Evolutionary conservation across 1,140 invertebrate genomes (phyloP), one percentile per base, ranked within the genome.

Genomic region (Papilio polyxenes): DNA sequence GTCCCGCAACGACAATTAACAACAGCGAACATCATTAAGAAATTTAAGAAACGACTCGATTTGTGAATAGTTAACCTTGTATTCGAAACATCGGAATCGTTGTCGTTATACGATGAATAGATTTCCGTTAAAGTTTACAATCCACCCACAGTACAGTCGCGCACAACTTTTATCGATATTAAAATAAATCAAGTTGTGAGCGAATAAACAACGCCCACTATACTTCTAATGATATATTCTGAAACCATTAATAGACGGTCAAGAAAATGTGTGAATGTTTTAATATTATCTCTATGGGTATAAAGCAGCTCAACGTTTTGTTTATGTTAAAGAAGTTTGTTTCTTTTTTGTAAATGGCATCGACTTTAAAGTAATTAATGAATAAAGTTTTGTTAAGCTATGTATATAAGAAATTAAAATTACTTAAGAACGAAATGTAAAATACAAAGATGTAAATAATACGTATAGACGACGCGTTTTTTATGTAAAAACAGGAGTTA

Each of bases 101-200:
- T 86, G 83, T 82, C 83, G 62, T 37, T 72, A 13, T 72, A 72
- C 65, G 13, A 72, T 81, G 85, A 91, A 90, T 90, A 88, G 87
- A 90, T 91, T 89, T 90, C 85, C 88, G 87, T 88, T 86, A 91
- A 89, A 87, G 87, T 87, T 88, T 82, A 84, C 86, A 84, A 77
- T 91, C 88, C 87, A 92, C 91, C 90, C 88, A 93, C 88, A 82
- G 84, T 83, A 82, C 84, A 81, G 84, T 87, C 88, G 83, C 69
- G 40, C 82, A 85, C 83, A 81, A 86, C 84, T 85, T 84, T 81
- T 83, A 56, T 75, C 49, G 69, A 84, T 81, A 83, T 49, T 81
- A 85, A 87, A 83, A 80, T 84, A 86, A 83, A 86, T 84, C 84
- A 84, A 85, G 82, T 83, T 80, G 81, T 81, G 78, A 82, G 49